Conservation (phyloP, 1,140 invertebrate species). For the Eupristina koningsbergeri region DNA sequence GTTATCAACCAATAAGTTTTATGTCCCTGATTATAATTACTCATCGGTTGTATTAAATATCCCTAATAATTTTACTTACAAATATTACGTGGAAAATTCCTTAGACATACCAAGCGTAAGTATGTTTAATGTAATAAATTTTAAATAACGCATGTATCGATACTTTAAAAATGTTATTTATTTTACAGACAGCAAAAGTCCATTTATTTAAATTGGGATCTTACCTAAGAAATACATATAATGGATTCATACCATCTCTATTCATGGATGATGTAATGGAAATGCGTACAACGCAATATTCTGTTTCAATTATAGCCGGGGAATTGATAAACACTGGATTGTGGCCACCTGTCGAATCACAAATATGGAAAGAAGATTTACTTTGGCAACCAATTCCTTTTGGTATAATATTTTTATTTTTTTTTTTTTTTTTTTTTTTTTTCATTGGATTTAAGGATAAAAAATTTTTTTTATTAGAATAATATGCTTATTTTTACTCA, state of each 20-base stretch:
- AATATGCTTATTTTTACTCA: conserved; percentile 40
- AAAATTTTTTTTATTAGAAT: not conserved
- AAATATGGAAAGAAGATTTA: conserved; percentile 70
- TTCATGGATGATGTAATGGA: conserved; percentile 66
- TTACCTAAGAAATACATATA: conserved; percentile 62
- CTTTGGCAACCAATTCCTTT: conserved; percentile 77
- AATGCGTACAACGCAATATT: conserved; percentile 71
- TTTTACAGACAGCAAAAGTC: conserved; percentile 56
- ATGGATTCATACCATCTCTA: conserved; percentile 55
- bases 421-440: not conserved
- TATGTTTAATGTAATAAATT: not conserved
- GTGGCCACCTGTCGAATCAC: conserved; percentile 65
- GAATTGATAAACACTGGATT: conserved; percentile 75
- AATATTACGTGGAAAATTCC: conserved; percentile 56
- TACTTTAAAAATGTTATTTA: not conserved
- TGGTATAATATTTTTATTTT: conserved; percentile 48
- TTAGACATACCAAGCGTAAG: conserved; percentile 59
- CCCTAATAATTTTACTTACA: conserved; percentile 57
- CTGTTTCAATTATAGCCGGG: conserved; percentile 76
- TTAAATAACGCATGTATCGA: not conserved
- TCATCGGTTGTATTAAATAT: conserved; percentile 37
- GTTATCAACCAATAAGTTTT: conserved; percentile 59
- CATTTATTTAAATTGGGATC: conserved; percentile 62
- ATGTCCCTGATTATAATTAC: conserved; percentile 54
- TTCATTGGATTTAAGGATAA: not conserved